Evolutionary conservation across 64 coral and sea anemone species (phyloP).

Genomic region (Platygyra sinensis): DNA sequence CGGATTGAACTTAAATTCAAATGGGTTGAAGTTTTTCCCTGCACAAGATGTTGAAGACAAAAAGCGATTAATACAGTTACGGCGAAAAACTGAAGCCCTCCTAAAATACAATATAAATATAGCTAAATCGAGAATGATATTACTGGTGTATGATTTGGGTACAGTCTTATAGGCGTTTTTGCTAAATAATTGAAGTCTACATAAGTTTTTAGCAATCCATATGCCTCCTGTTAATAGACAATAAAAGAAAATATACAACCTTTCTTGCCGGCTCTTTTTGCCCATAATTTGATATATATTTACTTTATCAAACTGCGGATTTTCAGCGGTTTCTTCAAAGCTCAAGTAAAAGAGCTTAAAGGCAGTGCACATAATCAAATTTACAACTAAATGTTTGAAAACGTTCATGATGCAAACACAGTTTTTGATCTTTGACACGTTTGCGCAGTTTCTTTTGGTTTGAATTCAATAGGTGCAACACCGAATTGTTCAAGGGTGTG

Average conservation of each 20-base stretch:
- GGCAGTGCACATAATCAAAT: neutral
- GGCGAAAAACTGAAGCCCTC: too few relatives aligned
- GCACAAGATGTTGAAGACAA: too few relatives aligned
- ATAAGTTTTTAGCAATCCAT: too few relatives aligned
- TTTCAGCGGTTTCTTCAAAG: constrained; percentile 16
- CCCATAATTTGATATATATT: too few relatives aligned
- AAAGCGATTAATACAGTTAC: too few relatives aligned
- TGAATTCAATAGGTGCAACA: neutral
- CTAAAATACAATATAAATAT: too few relatives aligned
- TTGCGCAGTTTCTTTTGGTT: neutral
- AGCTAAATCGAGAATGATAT: constrained; percentile 5
- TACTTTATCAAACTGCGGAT: neutral
- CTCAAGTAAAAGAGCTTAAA: constrained; percentile 1
- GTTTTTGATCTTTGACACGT: neutral
- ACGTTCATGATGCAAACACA: neutral
- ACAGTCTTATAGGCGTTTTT: constrained; percentile 2
- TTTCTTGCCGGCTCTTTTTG: too few relatives aligned
- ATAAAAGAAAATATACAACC: too few relatives aligned
- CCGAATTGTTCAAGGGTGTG: neutral
- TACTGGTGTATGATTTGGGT: too few relatives aligned
- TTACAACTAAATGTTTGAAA: neutral
- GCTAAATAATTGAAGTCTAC: neutral
- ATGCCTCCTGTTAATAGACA: too few relatives aligned
- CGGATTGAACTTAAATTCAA: too few relatives aligned
- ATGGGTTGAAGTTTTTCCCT: too few relatives aligned